Evolutionary conservation across 2,113 vertebrate species (phyloP).

Genomic region (Dinomys branickii): DNA sequence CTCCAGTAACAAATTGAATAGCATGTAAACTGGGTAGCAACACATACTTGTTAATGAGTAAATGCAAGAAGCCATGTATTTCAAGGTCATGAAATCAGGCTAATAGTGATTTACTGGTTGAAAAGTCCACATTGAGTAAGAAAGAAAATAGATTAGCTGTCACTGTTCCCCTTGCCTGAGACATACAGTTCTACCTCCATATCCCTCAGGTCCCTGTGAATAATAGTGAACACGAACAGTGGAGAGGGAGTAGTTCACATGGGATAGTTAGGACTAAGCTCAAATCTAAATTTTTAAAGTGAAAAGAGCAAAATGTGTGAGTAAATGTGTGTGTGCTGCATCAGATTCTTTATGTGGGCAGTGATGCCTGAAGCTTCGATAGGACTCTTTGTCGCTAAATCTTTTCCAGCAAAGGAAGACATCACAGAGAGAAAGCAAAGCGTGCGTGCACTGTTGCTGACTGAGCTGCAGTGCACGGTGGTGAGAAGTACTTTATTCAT

Average conservation of each 20-base stretch:
- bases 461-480: not conserved
- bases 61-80: not conserved
- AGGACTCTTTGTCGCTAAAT: not conserved
- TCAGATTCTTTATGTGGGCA: not conserved
- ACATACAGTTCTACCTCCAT: not conserved
- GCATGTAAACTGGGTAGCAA: not conserved
- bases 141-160: not conserved
- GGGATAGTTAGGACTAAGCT: not conserved
- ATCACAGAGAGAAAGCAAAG: not conserved
- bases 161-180: not conserved
- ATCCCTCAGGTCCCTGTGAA: not conserved
- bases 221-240: not conserved
- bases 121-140: not conserved
- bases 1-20: not conserved
- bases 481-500: not conserved
- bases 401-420: not conserved
- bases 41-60: not conserved
- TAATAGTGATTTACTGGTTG: not conserved
- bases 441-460: not conserved
- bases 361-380: not conserved
- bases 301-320: not conserved
- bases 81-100: not conserved
- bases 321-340: too few relatives aligned
- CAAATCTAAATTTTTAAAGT: not conserved
- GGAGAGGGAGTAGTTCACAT: not conserved